Conservation (phyloP, 2,797 vertebrate species). For the Zenarchopterus dispar region DNA sequence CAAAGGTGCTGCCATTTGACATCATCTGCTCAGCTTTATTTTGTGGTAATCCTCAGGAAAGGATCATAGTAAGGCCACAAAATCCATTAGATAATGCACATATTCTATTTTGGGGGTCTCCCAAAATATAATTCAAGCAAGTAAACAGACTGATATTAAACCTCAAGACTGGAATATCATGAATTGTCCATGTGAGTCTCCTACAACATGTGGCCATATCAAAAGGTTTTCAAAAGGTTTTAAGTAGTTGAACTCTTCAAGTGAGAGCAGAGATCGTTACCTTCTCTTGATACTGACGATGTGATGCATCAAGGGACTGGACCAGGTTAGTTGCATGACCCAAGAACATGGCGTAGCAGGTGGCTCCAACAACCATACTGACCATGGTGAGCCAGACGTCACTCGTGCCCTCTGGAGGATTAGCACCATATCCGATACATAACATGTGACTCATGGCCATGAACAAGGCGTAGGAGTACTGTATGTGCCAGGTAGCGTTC, state of each 20-base stretch:
- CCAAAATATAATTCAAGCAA: constrained; percentile 26
- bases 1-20: constrained; percentile 62
- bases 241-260: background rate
- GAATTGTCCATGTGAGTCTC: constrained; percentile 33
- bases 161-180: constrained; percentile 43
- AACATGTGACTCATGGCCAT: constrained; percentile 99
- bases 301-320: constrained; percentile 93
- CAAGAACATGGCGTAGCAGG: constrained; percentile 98
- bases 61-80: constrained; percentile 41
- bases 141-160: constrained; percentile 53
- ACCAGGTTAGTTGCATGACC: constrained; percentile 93
- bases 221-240: constrained; percentile 32
- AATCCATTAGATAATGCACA: constrained; percentile 68
- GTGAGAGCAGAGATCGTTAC: constrained; percentile 66
- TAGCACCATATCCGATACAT: constrained; percentile 93
- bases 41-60: constrained; percentile 63
- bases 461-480: constrained; percentile 94
- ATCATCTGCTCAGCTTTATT: constrained; percentile 61
- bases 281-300: constrained; percentile 98
- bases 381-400: constrained; percentile 94
- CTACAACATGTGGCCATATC: constrained; percentile 29
- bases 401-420: constrained; percentile 88
- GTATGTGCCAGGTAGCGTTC: constrained; percentile 94
- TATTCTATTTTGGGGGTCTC: constrained; percentile 53
- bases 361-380: constrained; percentile 96